Conservation (phyloP, 2,797 vertebrate genomes). For the Crenuchus spilurus region DNA sequence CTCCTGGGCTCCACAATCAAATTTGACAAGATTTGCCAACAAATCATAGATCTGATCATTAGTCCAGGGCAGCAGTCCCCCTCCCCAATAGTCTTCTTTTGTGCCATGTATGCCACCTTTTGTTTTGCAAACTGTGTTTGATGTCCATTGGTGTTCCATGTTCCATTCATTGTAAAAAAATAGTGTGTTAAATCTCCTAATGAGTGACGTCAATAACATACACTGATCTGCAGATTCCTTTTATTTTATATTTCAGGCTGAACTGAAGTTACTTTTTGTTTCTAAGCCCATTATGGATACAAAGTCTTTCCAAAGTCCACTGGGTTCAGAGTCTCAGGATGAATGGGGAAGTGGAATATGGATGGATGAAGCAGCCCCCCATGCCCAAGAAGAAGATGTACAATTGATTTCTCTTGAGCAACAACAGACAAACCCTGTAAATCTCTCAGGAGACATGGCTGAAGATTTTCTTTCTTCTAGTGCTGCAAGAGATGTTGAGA, state of each 20-base stretch:
- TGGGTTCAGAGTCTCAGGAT: constrained; percentile 44
- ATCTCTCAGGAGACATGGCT: not conserved
- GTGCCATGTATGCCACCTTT: no score
- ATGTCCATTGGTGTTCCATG: no score
- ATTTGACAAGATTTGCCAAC: no score
- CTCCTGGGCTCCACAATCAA: no score
- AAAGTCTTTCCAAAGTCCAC: constrained; percentile 52
- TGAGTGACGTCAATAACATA: not conserved
- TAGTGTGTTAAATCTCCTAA: no score
- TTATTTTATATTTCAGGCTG: constrained; percentile 50
- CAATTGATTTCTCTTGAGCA: constrained; percentile 30
- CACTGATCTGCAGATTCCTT: not conserved
- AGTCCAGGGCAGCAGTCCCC: no score
- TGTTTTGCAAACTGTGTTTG: no score
- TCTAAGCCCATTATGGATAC: constrained; percentile 61
- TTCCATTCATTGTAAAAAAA: no score
- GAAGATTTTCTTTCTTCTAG: constrained; percentile 11
- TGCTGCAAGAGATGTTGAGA: constrained; percentile 35
- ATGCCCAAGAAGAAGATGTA: constrained; percentile 43
- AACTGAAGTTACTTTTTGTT: constrained; percentile 35
- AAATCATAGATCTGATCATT: no score
- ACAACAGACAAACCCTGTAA: constrained; percentile 31
- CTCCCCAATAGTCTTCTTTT: no score
- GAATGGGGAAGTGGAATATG: constrained; percentile 51
- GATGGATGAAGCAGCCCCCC: constrained; percentile 14